phyloP scores from a whole-genome alignment of 2,797 vertebrate species.

The Etheostoma perlongum region DNA sequence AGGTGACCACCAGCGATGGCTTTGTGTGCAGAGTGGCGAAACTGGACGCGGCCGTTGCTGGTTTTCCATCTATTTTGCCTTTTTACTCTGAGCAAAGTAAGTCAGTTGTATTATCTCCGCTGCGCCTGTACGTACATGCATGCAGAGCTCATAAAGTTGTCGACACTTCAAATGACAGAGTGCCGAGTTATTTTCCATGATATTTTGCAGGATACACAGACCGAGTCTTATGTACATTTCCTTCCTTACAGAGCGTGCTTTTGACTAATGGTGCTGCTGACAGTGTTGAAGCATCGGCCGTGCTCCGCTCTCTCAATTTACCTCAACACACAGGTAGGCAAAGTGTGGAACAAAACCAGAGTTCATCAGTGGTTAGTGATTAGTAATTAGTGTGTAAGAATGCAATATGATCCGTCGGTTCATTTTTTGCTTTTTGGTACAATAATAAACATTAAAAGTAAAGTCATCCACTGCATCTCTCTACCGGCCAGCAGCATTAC shows the following conservation, averaged over 20 bases:
- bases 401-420: background rate
- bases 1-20: slow-evolving; percentile 71
- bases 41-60: slow-evolving; percentile 31
- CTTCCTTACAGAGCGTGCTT: slow-evolving; percentile 58
- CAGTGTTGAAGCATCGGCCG: slow-evolving; percentile 32
- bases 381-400: background rate
- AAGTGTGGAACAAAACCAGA: background rate
- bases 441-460: background rate
- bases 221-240: slow-evolving; percentile 16
- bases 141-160: slow-evolving; percentile 48
- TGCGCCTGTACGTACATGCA: slow-evolving; percentile 38
- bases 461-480: background rate
- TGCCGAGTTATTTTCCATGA: slow-evolving; percentile 17
- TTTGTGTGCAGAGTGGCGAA: slow-evolving; percentile 51
- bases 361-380: background rate
- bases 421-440: background rate
- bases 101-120: slow-evolving; percentile 39
- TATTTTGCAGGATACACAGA: slow-evolving; percentile 14
- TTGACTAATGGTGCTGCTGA: slow-evolving; percentile 46
- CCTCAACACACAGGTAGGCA: slow-evolving; percentile 83
- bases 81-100: slow-evolving; percentile 74
- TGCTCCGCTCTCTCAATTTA: slow-evolving; percentile 80
- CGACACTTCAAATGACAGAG: slow-evolving; percentile 25
- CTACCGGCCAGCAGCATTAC: slow-evolving; percentile 32
- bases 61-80: slow-evolving; percentile 67